Conservation (phyloP, 2,113 vertebrate species). For the Thunnus thynnus region DNA sequence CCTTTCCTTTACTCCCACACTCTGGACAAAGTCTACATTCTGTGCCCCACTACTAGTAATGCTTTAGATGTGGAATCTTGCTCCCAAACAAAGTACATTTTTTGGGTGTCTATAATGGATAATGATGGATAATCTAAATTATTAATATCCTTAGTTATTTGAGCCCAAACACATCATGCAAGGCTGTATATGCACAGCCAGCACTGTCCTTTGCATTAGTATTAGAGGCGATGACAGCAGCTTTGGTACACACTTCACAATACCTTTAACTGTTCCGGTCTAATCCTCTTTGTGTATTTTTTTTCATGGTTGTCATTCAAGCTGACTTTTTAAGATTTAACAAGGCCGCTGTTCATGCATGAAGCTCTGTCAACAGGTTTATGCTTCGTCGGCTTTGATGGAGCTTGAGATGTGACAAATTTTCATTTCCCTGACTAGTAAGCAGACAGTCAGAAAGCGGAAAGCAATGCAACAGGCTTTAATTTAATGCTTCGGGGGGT, state of each 20-base stretch:
- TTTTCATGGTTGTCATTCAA: constrained; percentile 15
- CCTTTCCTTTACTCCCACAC: constrained; percentile 40
- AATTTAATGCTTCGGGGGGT: constrained; percentile 14
- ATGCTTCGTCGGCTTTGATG: constrained; percentile 13
- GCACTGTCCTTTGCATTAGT: not conserved
- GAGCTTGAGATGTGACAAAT: constrained; percentile 41
- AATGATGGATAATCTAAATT: constrained; percentile 7
- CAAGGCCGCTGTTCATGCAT: not conserved
- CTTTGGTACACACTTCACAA: constrained; percentile 4
- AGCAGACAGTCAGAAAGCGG: not conserved
- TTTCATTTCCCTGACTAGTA: constrained; percentile 12
- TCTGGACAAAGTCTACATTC: not conserved
- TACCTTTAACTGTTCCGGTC: not conserved
- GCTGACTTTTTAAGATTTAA: constrained; percentile 29
- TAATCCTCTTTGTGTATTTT: constrained; percentile 18
- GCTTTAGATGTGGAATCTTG: not conserved
- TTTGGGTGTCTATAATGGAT: not conserved
- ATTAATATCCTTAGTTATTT: not conserved
- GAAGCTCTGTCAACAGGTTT: constrained; percentile 45
- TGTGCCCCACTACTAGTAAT: not conserved
- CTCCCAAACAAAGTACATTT: not conserved
- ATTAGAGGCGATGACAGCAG: constrained; percentile 11
- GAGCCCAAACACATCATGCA: not conserved
- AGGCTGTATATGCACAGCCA: not conserved
- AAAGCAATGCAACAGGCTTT: constrained; percentile 18